Evolutionary conservation across 2,888 invertebrate species (phyloP), one percentile per base, ranked within the genome.

Genomic region (Dicyrtomina minuta): DNA sequence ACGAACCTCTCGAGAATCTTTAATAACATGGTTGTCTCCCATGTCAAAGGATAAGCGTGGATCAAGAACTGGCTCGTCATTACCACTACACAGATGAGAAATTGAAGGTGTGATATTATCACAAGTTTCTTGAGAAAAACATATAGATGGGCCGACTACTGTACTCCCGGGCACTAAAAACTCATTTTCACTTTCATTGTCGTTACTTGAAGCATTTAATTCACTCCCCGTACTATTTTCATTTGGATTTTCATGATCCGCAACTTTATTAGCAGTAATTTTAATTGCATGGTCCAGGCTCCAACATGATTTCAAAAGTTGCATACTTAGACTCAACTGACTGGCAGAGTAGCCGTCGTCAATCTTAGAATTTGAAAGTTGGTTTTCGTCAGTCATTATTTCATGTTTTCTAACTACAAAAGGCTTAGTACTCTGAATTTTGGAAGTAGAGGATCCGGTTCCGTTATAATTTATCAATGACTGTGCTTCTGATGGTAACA

Each of bases 401-500:
- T 33, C 33, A 33, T 33, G 33, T 17, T 20, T 22, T 55, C 53
- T 58, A 15, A 65, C 59, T 27, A n/a, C 13, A 43, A 71, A 71
- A 2, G 68, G 68, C n/a, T 51, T 58, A 5, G 66, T 33, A 58
- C 51, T 68, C 13, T 44, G 10, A 33, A 27, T 26, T 1, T 5
- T 8, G 26, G 26, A n/a, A 58, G 33, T 10, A n/a, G 17, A 33
- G 44, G 22, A 26, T 24, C 39, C 39, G 2, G 46, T 22, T 10
- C 24, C 33, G 12, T 8, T 33, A 64, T 53, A 15, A 46, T 60
- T 22, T 60, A 46, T 43, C 43, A 91, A 84, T 75, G 89, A 88
- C 79, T 91, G 89, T 0, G 93, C 93, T 84, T 95, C 94, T 80
- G 90, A 89, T 0, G 93, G 93, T 64, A 94, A 82, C 86, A 94